These are phyloP conservation scores for Odontothrips loti DNA, from an alignment of 2,888 invertebrate species.

Conservation along the genomic window DNA sequence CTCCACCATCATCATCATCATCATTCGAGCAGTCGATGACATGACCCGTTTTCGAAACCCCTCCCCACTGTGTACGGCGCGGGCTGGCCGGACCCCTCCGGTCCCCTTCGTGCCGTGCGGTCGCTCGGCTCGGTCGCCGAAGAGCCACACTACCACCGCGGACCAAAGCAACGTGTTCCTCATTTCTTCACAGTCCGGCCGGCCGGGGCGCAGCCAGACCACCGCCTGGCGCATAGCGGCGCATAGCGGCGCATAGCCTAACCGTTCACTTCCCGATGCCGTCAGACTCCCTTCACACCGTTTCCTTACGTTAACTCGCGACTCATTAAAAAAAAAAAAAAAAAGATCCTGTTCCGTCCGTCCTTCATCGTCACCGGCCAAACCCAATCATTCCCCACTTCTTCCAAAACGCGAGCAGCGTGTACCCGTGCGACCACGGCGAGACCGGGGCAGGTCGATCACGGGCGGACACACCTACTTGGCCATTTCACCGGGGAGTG, in stretches of 20 bases:
- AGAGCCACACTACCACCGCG: not conserved
- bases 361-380: too few species aligned
- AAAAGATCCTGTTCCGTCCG: too few species aligned
- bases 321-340: too few species aligned
- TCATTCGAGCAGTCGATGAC: too few species aligned
- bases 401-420: too few species aligned
- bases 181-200: conserved; percentile 18
- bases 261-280: conserved; percentile 17
- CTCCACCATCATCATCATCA: too few species aligned
- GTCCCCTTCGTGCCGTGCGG: not conserved
- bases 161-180: conserved; percentile 6
- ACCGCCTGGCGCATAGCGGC: not conserved
- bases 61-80: not conserved
- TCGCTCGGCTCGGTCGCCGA: not conserved
- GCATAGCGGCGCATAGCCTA: not conserved
- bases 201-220: not conserved
- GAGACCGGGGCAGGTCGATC: too few species aligned
- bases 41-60: not conserved
- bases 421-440: not conserved
- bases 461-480: not conserved
- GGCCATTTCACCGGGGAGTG: not conserved
- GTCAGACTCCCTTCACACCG: not conserved
- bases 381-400: too few species aligned
- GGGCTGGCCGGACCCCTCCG: not conserved
- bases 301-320: too few species aligned